These are phyloP conservation scores for Rhimphoctona megacephalus DNA, from an alignment of 2,888 invertebrate species.

Conservation along the genomic window DNA sequence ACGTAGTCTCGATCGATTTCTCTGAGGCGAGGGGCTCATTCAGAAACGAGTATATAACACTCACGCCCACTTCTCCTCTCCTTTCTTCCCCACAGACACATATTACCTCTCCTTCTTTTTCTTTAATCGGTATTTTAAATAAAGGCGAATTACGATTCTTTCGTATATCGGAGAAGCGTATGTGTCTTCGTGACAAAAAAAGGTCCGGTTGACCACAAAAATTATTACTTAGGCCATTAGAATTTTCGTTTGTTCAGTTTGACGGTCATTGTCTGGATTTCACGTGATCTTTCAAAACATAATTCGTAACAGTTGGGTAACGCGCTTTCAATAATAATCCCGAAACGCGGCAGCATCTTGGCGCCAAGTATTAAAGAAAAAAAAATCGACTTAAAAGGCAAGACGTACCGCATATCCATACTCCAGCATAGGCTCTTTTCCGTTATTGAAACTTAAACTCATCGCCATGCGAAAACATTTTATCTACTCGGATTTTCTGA, in stretches of 20 bases:
- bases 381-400: background rate
- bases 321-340: background rate
- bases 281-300: background rate
- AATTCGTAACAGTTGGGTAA: background rate
- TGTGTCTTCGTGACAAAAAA: background rate
- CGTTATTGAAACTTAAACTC: too few relatives aligned
- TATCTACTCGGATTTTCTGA: too few relatives aligned
- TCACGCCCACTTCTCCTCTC: slow-evolving; percentile 37
- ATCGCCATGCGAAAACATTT: too few relatives aligned
- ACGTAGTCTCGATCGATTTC: slow-evolving; percentile 56
- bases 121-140: background rate
- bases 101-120: background rate
- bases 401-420: background rate
- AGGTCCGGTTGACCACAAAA: background rate
- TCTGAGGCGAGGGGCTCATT: slow-evolving; percentile 45
- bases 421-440: too few relatives aligned
- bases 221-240: background rate
- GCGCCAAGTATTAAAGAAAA: background rate
- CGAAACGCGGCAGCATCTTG: background rate
- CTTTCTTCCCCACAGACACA: background rate
- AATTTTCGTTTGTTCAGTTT: background rate
- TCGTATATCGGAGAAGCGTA: background rate
- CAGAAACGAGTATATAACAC: slow-evolving; percentile 37
- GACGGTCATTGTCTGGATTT: background rate
- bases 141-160: background rate